A percentile compares a stretch with the other conserved stretches of the same genome.
These are phyloP conservation scores for Heteronetta atricapilla DNA, from an alignment of 2,113 vertebrate species.

Conservation along the genomic window DNA sequence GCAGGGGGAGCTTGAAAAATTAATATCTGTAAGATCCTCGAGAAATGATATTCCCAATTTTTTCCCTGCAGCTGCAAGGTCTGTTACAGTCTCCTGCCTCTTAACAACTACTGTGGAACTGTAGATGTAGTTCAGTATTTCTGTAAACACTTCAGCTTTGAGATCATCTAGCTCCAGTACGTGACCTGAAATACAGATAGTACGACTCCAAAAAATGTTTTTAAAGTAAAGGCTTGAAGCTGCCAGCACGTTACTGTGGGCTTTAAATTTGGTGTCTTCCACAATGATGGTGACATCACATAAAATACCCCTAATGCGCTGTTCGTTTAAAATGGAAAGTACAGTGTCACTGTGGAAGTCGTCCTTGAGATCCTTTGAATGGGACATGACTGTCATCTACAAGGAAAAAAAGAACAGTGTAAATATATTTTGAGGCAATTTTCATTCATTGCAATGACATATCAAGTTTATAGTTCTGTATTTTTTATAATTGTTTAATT, in stretches of 20 bases:
- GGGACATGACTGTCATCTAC: constrained; percentile 92
- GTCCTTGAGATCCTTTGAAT: constrained; percentile 89
- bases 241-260: constrained; percentile 95
- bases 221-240: constrained; percentile 96
- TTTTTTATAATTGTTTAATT: not conserved
- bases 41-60: constrained; percentile 95
- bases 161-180: constrained; percentile 95
- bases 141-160: constrained; percentile 96
- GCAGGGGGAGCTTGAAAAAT: constrained; percentile 75
- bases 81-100: constrained; percentile 82
- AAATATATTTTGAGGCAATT: not conserved
- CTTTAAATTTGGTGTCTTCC: constrained; percentile 97
- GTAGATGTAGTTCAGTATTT: constrained; percentile 97
- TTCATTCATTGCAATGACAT: not conserved
- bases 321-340: constrained; percentile 92
- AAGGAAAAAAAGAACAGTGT: constrained; percentile 33
- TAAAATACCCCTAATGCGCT: constrained; percentile 91
- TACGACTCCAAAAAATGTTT: constrained; percentile 87
- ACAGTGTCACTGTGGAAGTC: constrained; percentile 88
- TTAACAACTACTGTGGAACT: constrained; percentile 88
- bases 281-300: constrained; percentile 98
- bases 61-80: constrained; percentile 91
- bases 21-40: constrained; percentile 84
- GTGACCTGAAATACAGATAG: constrained; percentile 86
- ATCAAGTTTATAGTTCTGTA: not conserved